Percentiles rank a stretch among this genome's conserved stretches.
These are phyloP conservation scores for Erynnis tages DNA, from an alignment of 2,888 invertebrate genomes.

Conservation along the genomic window DNA sequence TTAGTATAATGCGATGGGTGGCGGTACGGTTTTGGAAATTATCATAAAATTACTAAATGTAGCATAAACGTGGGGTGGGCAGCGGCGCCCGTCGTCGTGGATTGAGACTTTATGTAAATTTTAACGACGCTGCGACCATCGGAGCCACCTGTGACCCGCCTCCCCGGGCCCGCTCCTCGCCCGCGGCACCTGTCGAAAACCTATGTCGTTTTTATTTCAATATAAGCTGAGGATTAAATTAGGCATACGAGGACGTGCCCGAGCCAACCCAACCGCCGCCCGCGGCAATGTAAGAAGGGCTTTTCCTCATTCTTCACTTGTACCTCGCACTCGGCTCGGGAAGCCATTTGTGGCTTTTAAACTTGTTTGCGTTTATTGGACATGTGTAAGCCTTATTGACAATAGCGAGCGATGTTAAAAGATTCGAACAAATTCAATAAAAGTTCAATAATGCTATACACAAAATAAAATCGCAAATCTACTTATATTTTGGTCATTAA, in stretches of 20 bases:
- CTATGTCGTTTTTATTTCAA: constrained; percentile 82
- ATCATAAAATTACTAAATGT: constrained; percentile 83
- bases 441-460: background rate
- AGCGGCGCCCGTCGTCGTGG: constrained; percentile 71
- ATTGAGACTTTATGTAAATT: constrained; percentile 83
- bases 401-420: constrained; percentile 13
- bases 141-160: constrained; percentile 74
- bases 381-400: constrained; percentile 37
- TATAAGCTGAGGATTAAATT: constrained; percentile 80
- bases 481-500: too few species aligned
- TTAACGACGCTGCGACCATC: constrained; percentile 82
- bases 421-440: constrained; percentile 7
- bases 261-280: constrained; percentile 46
- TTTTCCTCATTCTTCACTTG: constrained; percentile 51
- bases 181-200: constrained; percentile 78
- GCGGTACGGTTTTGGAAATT: constrained; percentile 79
- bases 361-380: constrained; percentile 27
- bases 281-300: constrained; percentile 39
- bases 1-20: constrained; percentile 82
- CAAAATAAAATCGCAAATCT: background rate
- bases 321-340: constrained; percentile 28
- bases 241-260: constrained; percentile 71
- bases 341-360: constrained; percentile 16
- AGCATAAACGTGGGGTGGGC: constrained; percentile 80
- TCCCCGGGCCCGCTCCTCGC: constrained; percentile 42